Evolutionary conservation across 2,113 vertebrate species (phyloP), one percentile per base, ranked within the genome.

Genomic region (Tautogolabrus adspersus): DNA sequence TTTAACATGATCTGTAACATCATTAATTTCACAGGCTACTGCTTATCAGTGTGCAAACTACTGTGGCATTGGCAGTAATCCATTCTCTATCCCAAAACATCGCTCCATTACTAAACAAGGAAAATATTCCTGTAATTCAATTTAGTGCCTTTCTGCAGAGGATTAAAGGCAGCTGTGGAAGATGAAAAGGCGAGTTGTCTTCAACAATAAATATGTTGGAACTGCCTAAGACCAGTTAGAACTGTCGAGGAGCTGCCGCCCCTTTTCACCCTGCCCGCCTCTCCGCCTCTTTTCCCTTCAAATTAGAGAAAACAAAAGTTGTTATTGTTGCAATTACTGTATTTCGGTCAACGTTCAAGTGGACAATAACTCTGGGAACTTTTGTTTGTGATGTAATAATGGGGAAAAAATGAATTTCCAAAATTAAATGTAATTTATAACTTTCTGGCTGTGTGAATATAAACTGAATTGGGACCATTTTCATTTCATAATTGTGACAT

Each of bases 81-180:
- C 66, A 82, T 75, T 75, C 21, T 64, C 74, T 22, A 75, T 79
- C 70, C 72, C 52, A 34, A 66, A 61, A 80, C 55, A 65, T 22
- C 51, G 38, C 68, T 72, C 57, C 66, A 75, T 86, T 86, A 72
- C 79, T 76, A 85, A 85, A 72, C 58, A 82, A 75, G 75, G 62
- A 81, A 88, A 86, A 56, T 75, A 87, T 89, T 87, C 75, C 61
- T 69, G 19, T 81, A 82, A 83, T 72, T 85, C 49, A 73, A 79
- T 85, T 79, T 66, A 49, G 49, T 66, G 68, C 51, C 57, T 80
- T 75, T 89, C 82, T 87, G 76, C 40, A 69, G 55, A 73, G 42
- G 64, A 93, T 93, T 90, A 87, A 83, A 87, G 72, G 78, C 90
- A 91, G 90, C 89, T 92, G 87, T 82, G 55, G 54, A 62, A 84